phyloP scores from a whole-genome alignment of 2,113 vertebrate genomes.

The Microcebus lehilahytsara region DNA sequence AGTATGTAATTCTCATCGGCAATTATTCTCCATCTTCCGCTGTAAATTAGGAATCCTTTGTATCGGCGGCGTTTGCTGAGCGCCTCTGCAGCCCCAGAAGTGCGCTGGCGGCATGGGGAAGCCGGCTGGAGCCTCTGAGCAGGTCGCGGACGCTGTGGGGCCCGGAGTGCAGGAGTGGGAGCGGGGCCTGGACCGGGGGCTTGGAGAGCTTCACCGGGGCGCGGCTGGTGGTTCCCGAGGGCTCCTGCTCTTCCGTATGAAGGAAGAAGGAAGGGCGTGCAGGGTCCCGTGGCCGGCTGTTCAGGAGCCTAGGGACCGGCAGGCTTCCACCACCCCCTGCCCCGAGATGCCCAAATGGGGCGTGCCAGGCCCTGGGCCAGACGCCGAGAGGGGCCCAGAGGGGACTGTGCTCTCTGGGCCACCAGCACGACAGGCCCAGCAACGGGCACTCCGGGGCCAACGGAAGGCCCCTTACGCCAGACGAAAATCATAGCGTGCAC shows the following conservation, averaged over 20 bases:
- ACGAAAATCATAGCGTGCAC: accelerated
- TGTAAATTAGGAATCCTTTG: conserved; percentile 3
- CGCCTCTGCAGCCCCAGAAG: not conserved
- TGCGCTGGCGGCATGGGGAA: accelerated
- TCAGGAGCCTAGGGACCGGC: accelerated
- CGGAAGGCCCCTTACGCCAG: accelerated
- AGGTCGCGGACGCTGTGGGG: accelerated
- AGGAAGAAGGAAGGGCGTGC: accelerated
- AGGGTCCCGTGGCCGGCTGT: accelerated
- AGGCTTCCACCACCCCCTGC: no score
- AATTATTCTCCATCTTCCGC: conserved; percentile 11
- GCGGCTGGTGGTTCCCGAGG: no score
- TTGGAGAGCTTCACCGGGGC: accelerated
- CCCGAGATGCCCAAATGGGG: accelerated
- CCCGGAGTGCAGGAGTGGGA: accelerated
- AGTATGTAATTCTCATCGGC: not conserved
- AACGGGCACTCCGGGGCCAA: accelerated
- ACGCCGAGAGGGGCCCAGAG: accelerated
- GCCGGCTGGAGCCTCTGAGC: accelerated
- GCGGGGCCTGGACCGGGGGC: accelerated
- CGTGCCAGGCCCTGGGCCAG: no score
- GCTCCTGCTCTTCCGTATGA: no score
- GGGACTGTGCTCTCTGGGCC: accelerated
- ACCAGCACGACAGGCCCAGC: accelerated
- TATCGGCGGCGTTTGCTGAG: not conserved